These are phyloP conservation scores for Ammodytes marinus DNA, from an alignment of 2,113 vertebrate species.

Conservation along the genomic window DNA sequence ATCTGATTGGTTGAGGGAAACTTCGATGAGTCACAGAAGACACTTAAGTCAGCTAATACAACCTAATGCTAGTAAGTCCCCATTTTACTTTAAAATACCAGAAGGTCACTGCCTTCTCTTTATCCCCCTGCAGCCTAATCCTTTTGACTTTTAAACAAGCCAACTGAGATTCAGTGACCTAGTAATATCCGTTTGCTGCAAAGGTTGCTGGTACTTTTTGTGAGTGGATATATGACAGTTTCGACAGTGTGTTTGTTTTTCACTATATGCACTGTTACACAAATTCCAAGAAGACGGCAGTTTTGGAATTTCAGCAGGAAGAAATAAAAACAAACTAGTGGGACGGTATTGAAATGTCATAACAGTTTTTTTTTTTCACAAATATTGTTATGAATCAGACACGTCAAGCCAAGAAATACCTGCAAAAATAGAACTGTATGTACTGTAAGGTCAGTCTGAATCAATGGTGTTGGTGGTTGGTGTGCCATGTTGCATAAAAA, in stretches of 20 bases:
- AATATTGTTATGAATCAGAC: not conserved
- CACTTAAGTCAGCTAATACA: not conserved
- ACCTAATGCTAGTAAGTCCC: not conserved
- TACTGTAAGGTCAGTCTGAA: not conserved
- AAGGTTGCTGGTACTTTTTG: not conserved
- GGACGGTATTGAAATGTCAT: not conserved
- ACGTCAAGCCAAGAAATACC: not conserved
- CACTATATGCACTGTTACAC: not conserved
- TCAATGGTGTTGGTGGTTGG: not conserved
- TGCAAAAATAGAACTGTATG: not conserved
- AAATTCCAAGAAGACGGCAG: not conserved
- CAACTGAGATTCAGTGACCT: constrained; percentile 39
- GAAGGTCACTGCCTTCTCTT: not conserved
- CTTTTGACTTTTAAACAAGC: constrained; percentile 40
- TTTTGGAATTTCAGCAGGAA: not conserved
- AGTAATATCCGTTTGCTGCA: constrained; percentile 10
- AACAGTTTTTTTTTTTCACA: not conserved
- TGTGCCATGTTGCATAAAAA: not conserved
- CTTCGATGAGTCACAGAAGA: constrained; percentile 4
- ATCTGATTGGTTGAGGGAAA: constrained; percentile 28
- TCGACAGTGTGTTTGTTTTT: not conserved
- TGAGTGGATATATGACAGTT: not conserved
- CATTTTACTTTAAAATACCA: constrained; percentile 6
- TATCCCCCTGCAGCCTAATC: not conserved
- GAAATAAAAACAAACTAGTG: not conserved